Conservation (phyloP, 2,888 invertebrate genomes). For the Zaprionus lineosus region DNA sequence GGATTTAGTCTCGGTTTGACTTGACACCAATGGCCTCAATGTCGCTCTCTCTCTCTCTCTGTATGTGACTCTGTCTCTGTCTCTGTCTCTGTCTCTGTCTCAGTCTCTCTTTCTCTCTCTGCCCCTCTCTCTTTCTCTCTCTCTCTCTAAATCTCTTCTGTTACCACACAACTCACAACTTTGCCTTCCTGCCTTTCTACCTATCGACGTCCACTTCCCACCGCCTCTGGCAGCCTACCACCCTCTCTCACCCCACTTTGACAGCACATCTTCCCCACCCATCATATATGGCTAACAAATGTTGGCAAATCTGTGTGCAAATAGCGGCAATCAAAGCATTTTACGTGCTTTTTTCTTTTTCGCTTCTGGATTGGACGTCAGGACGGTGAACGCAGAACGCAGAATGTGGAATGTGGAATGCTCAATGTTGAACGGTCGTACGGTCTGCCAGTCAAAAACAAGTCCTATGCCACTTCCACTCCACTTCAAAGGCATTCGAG, state of each 20-base stretch:
- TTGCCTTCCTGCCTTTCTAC: too few species aligned
- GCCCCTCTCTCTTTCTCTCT: not conserved
- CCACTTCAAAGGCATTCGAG: conserved; percentile 10
- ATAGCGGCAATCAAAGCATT: conserved; percentile 61
- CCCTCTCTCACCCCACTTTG: too few species aligned
- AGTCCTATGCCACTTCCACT: too few species aligned
- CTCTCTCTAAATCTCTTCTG: not conserved
- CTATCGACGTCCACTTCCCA: too few species aligned
- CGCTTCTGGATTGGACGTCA: too few species aligned
- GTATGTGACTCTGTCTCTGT: not conserved
- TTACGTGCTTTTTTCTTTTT: conserved; percentile 32
- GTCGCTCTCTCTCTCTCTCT: conserved; percentile 1
- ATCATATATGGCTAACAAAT: conserved; percentile 50
- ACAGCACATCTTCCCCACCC: not conserved
- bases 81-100: conserved; percentile 1
- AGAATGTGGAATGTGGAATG: too few species aligned
- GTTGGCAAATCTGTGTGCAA: conserved; percentile 67
- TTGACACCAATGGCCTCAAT: conserved; percentile 56
- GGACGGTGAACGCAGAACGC: too few species aligned
- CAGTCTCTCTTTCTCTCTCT: conserved; percentile 11
- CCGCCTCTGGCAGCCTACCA: too few species aligned
- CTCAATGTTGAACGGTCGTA: too few species aligned
- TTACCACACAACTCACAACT: too few species aligned
- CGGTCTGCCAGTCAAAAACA: too few species aligned
- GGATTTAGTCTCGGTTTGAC: conserved; percentile 69